Conservation (phyloP, 2,797 vertebrate species). For the Mormyrus hasselquistii region DNA sequence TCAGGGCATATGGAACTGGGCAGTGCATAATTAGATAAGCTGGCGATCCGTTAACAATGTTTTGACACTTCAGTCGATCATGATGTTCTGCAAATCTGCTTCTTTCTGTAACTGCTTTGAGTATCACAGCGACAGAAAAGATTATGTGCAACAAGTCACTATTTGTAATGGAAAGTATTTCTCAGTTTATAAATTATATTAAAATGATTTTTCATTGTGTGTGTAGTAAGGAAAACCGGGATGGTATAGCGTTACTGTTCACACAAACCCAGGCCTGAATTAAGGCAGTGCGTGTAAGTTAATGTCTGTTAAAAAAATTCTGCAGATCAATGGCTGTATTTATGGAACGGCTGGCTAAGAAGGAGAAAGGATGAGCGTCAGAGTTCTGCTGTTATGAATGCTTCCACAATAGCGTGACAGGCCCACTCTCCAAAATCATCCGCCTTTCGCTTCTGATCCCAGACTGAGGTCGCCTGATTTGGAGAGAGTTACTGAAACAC, state of each 20-base stretch:
- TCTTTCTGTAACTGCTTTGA: not conserved
- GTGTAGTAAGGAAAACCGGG: not conserved
- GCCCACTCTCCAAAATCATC: not conserved
- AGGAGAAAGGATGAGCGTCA: not conserved
- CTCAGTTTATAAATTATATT: not conserved
- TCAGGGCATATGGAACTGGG: not conserved
- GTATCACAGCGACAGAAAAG: not conserved
- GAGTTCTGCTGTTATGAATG: constrained; percentile 5
- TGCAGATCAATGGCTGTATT: not conserved
- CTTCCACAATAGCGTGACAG: not conserved
- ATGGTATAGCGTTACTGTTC: not conserved
- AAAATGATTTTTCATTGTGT: not conserved
- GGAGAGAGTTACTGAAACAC: not conserved
- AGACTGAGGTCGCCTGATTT: not conserved
- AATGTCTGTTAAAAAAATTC: not conserved
- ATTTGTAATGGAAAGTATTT: not conserved
- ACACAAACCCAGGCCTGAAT: not conserved
- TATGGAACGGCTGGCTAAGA: not conserved
- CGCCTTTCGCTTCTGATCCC: not conserved
- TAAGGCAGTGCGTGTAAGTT: not conserved
- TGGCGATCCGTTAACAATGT: not conserved
- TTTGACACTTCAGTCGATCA: not conserved
- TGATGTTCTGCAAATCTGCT: not conserved
- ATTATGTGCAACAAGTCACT: not conserved
- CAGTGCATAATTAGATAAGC: not conserved